phyloP scores from a whole-genome alignment of 2,113 vertebrate genomes.

The Bufo gargarizans region DNA sequence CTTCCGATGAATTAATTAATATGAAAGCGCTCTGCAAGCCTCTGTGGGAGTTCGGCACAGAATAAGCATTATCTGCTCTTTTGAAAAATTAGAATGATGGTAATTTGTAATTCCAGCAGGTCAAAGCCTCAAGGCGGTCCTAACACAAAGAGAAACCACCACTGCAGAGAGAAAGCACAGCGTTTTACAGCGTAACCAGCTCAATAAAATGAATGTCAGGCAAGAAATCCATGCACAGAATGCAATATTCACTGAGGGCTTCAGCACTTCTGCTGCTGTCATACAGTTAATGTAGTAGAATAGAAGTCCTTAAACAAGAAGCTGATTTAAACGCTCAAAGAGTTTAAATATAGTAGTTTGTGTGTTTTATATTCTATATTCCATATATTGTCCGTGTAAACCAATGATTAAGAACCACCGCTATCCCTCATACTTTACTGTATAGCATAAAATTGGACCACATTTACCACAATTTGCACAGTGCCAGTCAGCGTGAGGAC shows the following conservation, averaged over 20 bases:
- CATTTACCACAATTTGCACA: too few relatives aligned
- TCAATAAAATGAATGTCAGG: constrained; percentile 35
- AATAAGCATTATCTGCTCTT: constrained; percentile 46
- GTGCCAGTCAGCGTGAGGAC: too few relatives aligned
- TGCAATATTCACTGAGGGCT: background rate
- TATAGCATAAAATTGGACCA: too few relatives aligned
- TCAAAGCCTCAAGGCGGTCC: constrained; percentile 30
- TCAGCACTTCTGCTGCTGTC: background rate
- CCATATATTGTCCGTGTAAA: too few relatives aligned
- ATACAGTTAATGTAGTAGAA: background rate
- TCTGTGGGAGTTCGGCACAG: background rate
- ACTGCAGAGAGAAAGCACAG: background rate
- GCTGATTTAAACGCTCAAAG: too few relatives aligned
- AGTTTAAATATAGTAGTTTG: too few relatives aligned
- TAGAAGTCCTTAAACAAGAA: background rate
- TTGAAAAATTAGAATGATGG: constrained; percentile 48
- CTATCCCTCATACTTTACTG: too few relatives aligned
- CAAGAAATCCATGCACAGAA: background rate
- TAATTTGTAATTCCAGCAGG: constrained; percentile 55
- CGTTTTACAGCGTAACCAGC: background rate
- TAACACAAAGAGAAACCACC: constrained; percentile 18
- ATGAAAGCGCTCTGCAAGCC: background rate
- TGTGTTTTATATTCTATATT: too few relatives aligned
- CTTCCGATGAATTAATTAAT: constrained; percentile 15
- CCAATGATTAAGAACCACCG: too few relatives aligned